Evolutionary conservation across 2,888 invertebrate genomes (phyloP).

Genomic region (Ichneumon xanthorius): DNA sequence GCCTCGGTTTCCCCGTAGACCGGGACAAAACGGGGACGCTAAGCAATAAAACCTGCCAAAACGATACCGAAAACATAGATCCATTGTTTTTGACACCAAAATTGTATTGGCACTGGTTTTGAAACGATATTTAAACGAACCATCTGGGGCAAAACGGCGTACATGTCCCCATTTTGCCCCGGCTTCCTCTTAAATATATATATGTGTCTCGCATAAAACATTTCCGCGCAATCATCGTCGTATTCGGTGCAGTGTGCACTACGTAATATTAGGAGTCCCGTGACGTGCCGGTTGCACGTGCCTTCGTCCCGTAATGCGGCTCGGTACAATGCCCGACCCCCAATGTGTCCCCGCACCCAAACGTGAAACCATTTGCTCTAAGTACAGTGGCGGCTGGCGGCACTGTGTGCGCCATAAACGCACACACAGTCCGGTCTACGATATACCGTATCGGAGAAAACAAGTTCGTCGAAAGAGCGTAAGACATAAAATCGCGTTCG

Average conservation of each 20-base stretch:
- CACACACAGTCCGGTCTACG: conserved; percentile 9
- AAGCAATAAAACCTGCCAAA: too few species aligned
- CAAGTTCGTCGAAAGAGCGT: conserved; percentile 35
- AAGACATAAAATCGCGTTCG: conserved; percentile 45
- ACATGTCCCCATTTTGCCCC: too few species aligned
- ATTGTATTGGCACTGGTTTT: too few species aligned
- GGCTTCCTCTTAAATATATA: background rate
- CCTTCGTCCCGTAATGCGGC: conserved; percentile 40
- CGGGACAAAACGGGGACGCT: too few species aligned
- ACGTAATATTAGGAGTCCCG: conserved; percentile 54
- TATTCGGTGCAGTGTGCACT: conserved; percentile 11
- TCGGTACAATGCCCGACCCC: conserved; percentile 20
- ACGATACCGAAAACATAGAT: too few species aligned
- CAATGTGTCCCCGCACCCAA: conserved; percentile 18
- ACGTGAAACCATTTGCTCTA: conserved; percentile 48
- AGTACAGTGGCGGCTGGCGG: conserved; percentile 36
- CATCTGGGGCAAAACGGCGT: too few species aligned
- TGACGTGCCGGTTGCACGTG: conserved; percentile 51
- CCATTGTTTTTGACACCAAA: too few species aligned
- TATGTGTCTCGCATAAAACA: conserved; percentile 20
- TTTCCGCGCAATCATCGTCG: conserved; percentile 20
- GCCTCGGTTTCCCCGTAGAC: too few species aligned
- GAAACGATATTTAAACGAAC: too few species aligned
- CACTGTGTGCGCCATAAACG: conserved; percentile 9
- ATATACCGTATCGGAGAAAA: conserved; percentile 27